Conservation (phyloP, 2,113 vertebrate species). For the Zosterops borbonicus region DNA sequence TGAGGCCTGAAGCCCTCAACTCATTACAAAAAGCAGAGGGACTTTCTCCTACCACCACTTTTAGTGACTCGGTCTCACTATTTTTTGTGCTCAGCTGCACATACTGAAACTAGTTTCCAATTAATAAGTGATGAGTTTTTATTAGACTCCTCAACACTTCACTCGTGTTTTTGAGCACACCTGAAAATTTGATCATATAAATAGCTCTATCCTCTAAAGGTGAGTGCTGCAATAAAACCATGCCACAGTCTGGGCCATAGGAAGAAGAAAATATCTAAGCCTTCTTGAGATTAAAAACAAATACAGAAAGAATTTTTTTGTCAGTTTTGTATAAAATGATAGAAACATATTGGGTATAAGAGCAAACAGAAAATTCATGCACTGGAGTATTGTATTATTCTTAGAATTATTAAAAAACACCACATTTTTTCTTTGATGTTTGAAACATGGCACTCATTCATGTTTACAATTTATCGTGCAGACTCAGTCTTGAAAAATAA, state of each 20-base stretch:
- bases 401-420: neutral
- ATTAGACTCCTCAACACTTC: neutral
- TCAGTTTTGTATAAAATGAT: neutral
- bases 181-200: slow-evolving; percentile 22
- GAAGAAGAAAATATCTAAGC: neutral
- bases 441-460: neutral
- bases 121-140: slow-evolving; percentile 32
- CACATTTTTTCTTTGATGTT: neutral
- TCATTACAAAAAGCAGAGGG: neutral
- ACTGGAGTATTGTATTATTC: neutral
- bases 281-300: neutral
- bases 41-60: neutral
- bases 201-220: neutral
- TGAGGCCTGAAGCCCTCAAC: neutral
- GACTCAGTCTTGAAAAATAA: neutral
- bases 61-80: neutral
- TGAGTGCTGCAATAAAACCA: neutral
- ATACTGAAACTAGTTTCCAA: neutral
- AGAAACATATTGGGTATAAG: neutral
- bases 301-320: neutral
- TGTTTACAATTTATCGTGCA: neutral
- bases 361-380: neutral
- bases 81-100: neutral
- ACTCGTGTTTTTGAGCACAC: neutral
- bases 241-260: neutral